phyloP scores from a whole-genome alignment of 2,113 vertebrate genomes.

The Sterna hirundo region DNA sequence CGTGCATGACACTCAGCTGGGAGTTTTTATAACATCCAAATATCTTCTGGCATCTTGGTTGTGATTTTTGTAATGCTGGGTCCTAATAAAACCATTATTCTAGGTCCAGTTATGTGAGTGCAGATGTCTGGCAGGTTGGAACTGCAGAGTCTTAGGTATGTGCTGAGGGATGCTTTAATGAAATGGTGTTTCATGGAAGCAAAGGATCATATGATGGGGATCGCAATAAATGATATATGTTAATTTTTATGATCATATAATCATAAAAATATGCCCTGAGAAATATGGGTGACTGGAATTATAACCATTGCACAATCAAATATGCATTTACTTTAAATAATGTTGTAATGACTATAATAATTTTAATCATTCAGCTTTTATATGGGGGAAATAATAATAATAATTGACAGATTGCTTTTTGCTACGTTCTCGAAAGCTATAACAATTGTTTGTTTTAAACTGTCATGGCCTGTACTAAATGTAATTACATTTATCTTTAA shows the following conservation, averaged over 20 bases:
- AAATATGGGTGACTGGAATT: neutral
- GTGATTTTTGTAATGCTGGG: neutral
- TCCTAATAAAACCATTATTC: neutral
- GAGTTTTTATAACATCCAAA: neutral
- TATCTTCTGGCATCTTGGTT: neutral
- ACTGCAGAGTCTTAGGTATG: neutral
- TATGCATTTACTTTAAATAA: neutral
- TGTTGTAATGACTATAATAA: neutral
- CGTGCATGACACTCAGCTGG: neutral
- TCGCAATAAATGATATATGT: neutral
- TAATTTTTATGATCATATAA: neutral
- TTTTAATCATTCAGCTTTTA: neutral
- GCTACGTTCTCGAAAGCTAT: neutral
- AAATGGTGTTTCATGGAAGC: neutral
- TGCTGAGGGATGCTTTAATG: neutral
- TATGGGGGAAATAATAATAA: neutral
- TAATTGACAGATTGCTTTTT: neutral
- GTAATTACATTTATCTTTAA: neutral
- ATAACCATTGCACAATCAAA: neutral
- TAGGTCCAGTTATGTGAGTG: neutral
- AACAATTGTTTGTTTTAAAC: neutral
- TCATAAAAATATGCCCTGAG: neutral
- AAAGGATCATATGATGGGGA: neutral
- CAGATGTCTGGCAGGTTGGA: neutral
- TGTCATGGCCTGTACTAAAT: neutral